These are phyloP conservation scores for Semibalanus balanoides DNA, from an alignment of 1,140 invertebrate species.

Conservation along the genomic window DNA sequence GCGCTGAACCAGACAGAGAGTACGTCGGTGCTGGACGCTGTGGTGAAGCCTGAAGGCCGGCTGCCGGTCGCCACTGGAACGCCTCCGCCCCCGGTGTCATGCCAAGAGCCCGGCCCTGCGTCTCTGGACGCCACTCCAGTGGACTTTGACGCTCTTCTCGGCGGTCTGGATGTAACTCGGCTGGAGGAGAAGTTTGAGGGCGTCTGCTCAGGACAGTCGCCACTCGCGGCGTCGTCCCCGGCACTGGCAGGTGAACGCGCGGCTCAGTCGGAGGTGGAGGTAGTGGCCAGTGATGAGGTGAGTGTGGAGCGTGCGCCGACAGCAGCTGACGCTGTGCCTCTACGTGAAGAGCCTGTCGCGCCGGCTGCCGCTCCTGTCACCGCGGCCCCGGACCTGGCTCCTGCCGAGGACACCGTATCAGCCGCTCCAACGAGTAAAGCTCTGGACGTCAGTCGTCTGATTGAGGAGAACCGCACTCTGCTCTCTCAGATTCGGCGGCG, in stretches of 20 bases:
- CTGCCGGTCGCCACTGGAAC: too few species aligned
- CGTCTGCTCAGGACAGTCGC: neutral
- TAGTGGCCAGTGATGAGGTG: too few species aligned
- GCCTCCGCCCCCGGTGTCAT: too few species aligned
- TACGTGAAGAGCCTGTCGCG: neutral
- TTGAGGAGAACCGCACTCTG: conserved; percentile 3
- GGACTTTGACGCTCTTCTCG: neutral
- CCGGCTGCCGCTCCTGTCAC: neutral
- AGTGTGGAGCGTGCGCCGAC: neutral
- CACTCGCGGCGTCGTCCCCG: neutral
- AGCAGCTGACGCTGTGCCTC: too few species aligned
- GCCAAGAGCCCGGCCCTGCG: too few species aligned
- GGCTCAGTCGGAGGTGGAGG: too few species aligned
- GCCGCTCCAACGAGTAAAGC: too few species aligned
- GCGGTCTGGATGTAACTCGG: neutral
- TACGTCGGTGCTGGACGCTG: too few species aligned
- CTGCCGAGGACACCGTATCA: too few species aligned
- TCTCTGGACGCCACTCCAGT: neutral
- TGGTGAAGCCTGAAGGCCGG: too few species aligned
- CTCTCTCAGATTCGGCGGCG: neutral
- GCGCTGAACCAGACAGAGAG: too few species aligned
- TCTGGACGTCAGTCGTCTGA: neutral
- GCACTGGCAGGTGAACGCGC: too few species aligned
- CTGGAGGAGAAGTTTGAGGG: neutral
- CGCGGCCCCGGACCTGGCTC: neutral